Percentiles rank a stretch among this genome's conserved stretches.
phyloP scores from a whole-genome alignment of 2,888 invertebrate species.

The Epinotia bilunana region DNA sequence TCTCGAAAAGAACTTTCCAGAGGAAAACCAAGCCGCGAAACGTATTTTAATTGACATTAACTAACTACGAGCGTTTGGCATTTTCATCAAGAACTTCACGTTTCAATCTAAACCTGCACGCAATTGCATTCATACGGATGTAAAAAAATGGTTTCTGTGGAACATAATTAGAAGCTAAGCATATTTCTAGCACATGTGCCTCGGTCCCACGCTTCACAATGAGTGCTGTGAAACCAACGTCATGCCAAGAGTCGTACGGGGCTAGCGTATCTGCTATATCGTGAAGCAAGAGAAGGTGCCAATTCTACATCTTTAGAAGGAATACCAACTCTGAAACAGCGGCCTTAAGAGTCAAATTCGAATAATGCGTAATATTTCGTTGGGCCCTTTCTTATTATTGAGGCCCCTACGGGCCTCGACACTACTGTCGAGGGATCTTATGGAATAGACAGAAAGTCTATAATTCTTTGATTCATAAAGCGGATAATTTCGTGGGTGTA shows the following conservation, averaged over 20 bases:
- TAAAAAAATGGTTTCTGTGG: conserved; percentile 35
- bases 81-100: conserved; percentile 17
- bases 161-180: conserved; percentile 28
- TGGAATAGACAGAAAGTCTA: neutral
- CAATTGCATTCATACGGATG: conserved; percentile 34
- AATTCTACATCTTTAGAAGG: neutral
- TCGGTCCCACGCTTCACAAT: conserved; percentile 40
- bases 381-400: neutral
- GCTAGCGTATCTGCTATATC: conserved; percentile 7
- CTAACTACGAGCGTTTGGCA: neutral
- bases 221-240: conserved; percentile 33
- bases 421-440: neutral
- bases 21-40: neutral
- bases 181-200: conserved; percentile 44
- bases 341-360: neutral
- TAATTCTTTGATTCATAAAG: conserved; percentile 7
- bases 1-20: neutral
- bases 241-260: conserved; percentile 17
- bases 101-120: conserved; percentile 31
- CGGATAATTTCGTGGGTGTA: conserved; percentile 17
- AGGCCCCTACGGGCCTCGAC: too few relatives aligned
- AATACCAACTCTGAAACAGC: neutral
- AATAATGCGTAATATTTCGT: neutral
- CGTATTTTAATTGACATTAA: neutral
- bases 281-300: neutral